Conservation (phyloP, 2,888 invertebrate species). For the Cheilosia variabilis region DNA sequence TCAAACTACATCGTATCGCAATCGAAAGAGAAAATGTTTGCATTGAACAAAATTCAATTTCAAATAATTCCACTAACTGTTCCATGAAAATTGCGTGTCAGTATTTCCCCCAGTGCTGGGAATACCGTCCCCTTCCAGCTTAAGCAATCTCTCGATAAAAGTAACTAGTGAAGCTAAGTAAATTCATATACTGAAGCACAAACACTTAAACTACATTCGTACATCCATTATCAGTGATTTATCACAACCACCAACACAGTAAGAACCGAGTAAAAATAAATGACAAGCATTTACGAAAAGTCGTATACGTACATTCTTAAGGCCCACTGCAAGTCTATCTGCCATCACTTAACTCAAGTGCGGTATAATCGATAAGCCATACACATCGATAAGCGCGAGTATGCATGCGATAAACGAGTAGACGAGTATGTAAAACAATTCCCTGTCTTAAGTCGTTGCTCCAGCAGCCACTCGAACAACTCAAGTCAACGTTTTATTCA, state of each 20-base stretch:
- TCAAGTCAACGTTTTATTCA: slow-evolving; percentile 34
- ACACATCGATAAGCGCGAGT: neutral
- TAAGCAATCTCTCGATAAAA: neutral
- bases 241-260: neutral
- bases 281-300: neutral
- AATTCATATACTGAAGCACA: neutral
- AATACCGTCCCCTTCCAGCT: too few relatives aligned
- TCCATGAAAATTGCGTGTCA: too few relatives aligned
- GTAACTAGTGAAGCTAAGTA: neutral
- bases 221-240: neutral
- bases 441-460: neutral
- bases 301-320: neutral
- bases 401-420: neutral
- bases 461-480: slow-evolving; percentile 1
- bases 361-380: slow-evolving; percentile 6
- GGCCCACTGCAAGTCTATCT: neutral
- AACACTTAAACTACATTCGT: neutral
- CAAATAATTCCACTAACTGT: too few relatives aligned
- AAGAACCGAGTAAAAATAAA: neutral
- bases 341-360: slow-evolving; percentile 3
- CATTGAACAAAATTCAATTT: too few relatives aligned
- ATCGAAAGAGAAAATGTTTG: too few relatives aligned
- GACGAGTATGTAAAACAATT: neutral
- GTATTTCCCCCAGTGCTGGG: too few relatives aligned
- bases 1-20: too few relatives aligned